These are phyloP conservation scores for Nemopilema nomurai DNA, from an alignment of 30 jellyfish, hydroid and myxozoan species.

Conservation along the genomic window DNA sequence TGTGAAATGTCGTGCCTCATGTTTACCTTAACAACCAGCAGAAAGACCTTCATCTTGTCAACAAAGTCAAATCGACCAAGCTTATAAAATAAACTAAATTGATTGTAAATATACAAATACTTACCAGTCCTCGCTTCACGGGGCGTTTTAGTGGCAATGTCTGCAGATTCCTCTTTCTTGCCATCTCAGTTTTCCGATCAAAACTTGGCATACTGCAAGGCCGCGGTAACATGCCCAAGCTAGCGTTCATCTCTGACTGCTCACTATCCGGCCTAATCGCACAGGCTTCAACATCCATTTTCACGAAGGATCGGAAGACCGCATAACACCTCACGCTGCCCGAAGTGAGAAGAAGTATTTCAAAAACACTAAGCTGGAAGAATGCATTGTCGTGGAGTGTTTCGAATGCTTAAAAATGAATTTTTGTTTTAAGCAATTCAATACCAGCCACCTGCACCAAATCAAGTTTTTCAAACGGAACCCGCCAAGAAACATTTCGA, in stretches of 20 bases:
- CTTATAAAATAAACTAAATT: neutral
- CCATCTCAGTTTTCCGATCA: constrained; percentile 23
- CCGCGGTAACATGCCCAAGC: constrained; percentile 41
- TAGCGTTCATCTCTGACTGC: neutral
- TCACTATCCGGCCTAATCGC: constrained; percentile 5
- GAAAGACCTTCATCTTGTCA: neutral
- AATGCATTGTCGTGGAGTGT: constrained; percentile 8
- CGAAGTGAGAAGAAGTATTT: neutral
- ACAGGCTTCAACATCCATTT: neutral
- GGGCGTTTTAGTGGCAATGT: constrained; percentile 38
- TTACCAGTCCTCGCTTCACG: constrained; percentile 45
- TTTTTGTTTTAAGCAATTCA: constrained; percentile 29
- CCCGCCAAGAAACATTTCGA: constrained; percentile 44
- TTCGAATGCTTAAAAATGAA: constrained; percentile 14
- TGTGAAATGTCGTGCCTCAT: neutral
- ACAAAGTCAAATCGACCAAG: neutral
- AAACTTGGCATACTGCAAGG: constrained; percentile 71
- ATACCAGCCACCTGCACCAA: constrained; percentile 51
- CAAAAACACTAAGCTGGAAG: neutral
- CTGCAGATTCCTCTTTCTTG: constrained; percentile 27
- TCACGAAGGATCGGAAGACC: neutral
- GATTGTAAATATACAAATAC: neutral
- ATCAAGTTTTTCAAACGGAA: constrained; percentile 45
- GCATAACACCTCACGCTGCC: neutral
- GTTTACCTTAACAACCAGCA: neutral